Evolutionary conservation across 2,888 invertebrate species (phyloP).

Genomic region (Antitype chi): DNA sequence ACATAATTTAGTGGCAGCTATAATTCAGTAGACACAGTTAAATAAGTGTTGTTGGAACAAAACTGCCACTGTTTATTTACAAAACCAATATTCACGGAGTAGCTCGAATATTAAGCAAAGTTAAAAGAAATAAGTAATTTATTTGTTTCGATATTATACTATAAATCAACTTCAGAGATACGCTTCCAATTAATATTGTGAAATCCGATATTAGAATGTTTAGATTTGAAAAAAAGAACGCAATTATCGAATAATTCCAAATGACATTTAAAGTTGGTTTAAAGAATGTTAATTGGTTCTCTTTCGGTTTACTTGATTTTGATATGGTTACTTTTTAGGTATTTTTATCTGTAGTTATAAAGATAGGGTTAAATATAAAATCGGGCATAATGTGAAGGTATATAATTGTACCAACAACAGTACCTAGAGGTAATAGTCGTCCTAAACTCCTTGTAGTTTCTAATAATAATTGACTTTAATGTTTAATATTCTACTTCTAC

Average conservation of each 20-base stretch:
- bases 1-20: slow-evolving; percentile 42
- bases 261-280: not conserved
- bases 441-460: not conserved
- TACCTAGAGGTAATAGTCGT: not conserved
- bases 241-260: not conserved
- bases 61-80: slow-evolving; percentile 66
- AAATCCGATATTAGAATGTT: slow-evolving; percentile 13
- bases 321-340: not conserved
- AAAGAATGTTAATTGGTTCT: not conserved
- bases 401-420: not conserved
- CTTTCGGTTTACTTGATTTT: not conserved
- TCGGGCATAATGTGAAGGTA: too few relatives aligned
- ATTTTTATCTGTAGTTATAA: not conserved
- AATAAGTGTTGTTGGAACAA: slow-evolving; percentile 55
- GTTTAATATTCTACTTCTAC: not conserved
- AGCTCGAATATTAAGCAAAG: slow-evolving; percentile 71
- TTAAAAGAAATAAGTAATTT: slow-evolving; percentile 70
- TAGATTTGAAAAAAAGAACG: not conserved
- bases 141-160: slow-evolving; percentile 43
- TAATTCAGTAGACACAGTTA: slow-evolving; percentile 57
- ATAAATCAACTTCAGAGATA: slow-evolving; percentile 23
- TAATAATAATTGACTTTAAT: not conserved
- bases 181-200: slow-evolving; percentile 25
- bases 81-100: slow-evolving; percentile 68
- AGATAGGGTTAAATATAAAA: too few relatives aligned